Base-by-base conservation (phyloP, 1,140 invertebrate genomes). In the Bombus ignitus region DNA sequence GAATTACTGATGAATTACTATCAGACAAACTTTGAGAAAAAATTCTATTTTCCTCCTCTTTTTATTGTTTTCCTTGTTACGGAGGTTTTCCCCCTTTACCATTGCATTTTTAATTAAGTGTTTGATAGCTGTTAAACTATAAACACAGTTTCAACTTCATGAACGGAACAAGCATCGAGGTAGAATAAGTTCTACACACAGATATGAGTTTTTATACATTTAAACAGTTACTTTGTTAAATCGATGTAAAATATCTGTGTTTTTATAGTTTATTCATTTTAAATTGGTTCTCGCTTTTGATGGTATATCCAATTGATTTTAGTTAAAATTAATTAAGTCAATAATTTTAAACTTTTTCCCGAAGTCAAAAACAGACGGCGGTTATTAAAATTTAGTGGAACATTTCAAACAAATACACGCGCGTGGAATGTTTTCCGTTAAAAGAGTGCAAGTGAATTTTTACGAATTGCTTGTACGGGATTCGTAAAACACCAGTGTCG, bases 371-470 rank as follows among this genome's bases (percentile, higher is more conserved):
- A 1, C 3, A 9, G 35, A 6, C 25, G 13, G 35, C 22, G 5
- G 35, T 39, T 28, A 59, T 76, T 59, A 37, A 76, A 59, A 57
- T 76, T 76, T 6, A 9, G 10, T 18, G 25, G 22, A 22, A 15
- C 25, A 59, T 25, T 39, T 59, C 22, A 57, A 75, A 53, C 44
- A 66, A 66, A 66, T 8, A 66, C n/a, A 75, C n/a, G 12, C 35
- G 35, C 53, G 15, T n/a, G 3, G 59, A 62, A 39, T 9, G 13
- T 76, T 76, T 76, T 39, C 35, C 15, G 28, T 75, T 75, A 25
- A 53, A 57, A 53, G 28, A 44, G n/a, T 25, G n/a, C 32, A 75
- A 3, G 53, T 57, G 73, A 57, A 75, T 75, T 75, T 75, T 75
- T 37, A 53, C 32, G 44, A 75, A 37, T 75, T 35, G 18, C 32